A percentile compares a stretch with the other conserved stretches of the same genome.
Conservation (phyloP, 2,888 invertebrate species). For the Dermolepida albohirtum region DNA sequence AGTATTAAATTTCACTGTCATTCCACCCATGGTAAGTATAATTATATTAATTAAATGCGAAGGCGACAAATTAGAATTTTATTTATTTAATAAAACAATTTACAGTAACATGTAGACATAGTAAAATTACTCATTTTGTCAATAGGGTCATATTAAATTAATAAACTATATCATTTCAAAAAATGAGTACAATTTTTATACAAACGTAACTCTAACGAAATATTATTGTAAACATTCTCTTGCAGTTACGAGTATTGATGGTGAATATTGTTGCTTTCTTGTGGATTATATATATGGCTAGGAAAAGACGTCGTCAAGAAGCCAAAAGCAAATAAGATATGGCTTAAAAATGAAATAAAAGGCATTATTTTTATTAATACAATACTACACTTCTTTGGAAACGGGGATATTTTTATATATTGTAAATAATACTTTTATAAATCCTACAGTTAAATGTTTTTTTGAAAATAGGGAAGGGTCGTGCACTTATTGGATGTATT, state of each 20-base stretch:
- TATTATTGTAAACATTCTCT: slow-evolving; percentile 50
- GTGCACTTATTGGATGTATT: too few relatives aligned
- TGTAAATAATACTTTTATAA: background rate
- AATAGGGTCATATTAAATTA: too few relatives aligned
- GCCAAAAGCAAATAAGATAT: slow-evolving; percentile 34
- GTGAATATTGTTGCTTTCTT: slow-evolving; percentile 82
- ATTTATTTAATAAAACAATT: too few relatives aligned
- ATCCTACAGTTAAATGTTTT: background rate
- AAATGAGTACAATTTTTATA: too few relatives aligned
- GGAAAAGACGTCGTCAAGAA: slow-evolving; percentile 68
- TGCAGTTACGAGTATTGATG: slow-evolving; percentile 80
- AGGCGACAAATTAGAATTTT: too few relatives aligned
- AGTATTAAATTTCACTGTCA: slow-evolving; percentile 78
- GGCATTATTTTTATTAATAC: background rate
- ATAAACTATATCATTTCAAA: too few relatives aligned
- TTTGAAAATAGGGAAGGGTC: background rate
- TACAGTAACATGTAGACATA: too few relatives aligned
- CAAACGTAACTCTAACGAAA: too few relatives aligned
- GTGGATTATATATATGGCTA: slow-evolving; percentile 82
- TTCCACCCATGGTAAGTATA: slow-evolving; percentile 80
- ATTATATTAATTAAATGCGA: background rate
- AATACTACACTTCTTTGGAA: background rate
- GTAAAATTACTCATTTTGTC: too few relatives aligned
- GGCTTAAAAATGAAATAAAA: background rate
- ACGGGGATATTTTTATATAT: too few relatives aligned